Conservation (phyloP, 2,888 invertebrate species). For the Nebria brevicollis region DNA sequence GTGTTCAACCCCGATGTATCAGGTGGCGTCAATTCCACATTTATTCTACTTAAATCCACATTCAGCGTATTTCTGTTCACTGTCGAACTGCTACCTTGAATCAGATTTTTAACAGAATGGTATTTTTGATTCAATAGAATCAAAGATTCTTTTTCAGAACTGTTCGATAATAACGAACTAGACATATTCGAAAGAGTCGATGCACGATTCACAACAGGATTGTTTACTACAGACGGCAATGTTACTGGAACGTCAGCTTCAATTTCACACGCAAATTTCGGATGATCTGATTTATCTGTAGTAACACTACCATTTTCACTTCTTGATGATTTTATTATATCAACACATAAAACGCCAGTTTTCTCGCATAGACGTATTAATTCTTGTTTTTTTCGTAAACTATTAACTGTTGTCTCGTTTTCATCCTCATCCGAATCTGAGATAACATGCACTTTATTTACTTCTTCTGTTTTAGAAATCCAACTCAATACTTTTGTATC, state of each 20-base stretch:
- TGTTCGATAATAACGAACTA: neutral
- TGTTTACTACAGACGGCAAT: too few species aligned
- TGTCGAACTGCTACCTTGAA: slow-evolving; percentile 9
- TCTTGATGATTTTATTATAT: neutral
- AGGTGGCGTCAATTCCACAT: neutral
- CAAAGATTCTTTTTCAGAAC: slow-evolving; percentile 9
- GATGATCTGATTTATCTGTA: neutral
- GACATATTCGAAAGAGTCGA: too few species aligned
- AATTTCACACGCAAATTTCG: neutral
- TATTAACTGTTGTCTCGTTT: neutral
- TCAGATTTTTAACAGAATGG: slow-evolving; percentile 18
- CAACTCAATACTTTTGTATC: slow-evolving; percentile 30
- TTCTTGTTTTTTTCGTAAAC: too few species aligned
- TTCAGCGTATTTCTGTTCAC: neutral
- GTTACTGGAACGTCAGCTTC: neutral
- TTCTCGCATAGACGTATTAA: slow-evolving; percentile 19
- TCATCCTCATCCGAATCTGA: slow-evolving; percentile 38
- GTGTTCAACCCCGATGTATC: neutral
- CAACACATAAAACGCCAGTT: slow-evolving; percentile 12
- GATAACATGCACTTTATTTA: slow-evolving; percentile 21
- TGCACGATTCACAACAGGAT: too few species aligned
- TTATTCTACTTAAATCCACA: neutral
- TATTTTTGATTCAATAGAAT: slow-evolving; percentile 34
- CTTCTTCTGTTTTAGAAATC: slow-evolving; percentile 28
- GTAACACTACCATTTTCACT: neutral